Base-by-base conservation (phyloP, 92 coral and sea anemone genomes). In the Plumapathes pennacea region DNA sequence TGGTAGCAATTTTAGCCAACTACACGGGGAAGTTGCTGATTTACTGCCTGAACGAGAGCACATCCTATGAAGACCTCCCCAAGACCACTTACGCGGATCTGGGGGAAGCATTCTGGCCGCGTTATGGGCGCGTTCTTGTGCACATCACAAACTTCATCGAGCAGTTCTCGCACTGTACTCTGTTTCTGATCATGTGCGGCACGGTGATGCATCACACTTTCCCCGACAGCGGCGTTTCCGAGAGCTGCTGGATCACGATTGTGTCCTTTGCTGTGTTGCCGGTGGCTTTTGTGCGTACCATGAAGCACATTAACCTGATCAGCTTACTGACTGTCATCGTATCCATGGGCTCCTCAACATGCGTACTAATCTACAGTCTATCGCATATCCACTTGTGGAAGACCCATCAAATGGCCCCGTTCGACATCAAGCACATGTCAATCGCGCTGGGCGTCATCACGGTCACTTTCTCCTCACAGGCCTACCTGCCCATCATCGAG, bases 151-250 rank as follows among this genome's bases (percentile, higher is more conserved):
- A 87, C 65, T 87, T 87, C 38, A 80, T 87, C 31, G 96, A 87
- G 53, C 96, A 87, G 64, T 87, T 87, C 47, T 87, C 96, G 20
- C 96, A 87, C 59, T 87, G 96, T 15, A 87, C 85, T 21, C 57
- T 87, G 59, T 87, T 87, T 50, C 74, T 87, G 37, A 87, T 87
- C 38, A 87, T 87, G 96, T 87, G 96, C 32, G 96, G 96, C 14
- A 87, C 96, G 4, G 96, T 87, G 29, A 51, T 87, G 57, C 96
- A 87, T 28, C 96, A 87, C 38, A 87, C 96, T 0, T 87, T 87
- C 62, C 96, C 96, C 2, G 78, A 83, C 54, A 87, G 96, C 68
- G 88, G 88, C 4, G 80, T 87, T 42, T 87, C 96, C 0, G 96
- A 87, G 55, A 87, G 96, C 53, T 61, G 77, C 18, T 87, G 96